Evolutionary conservation across 53 echinoderm and acorn worm genomes (phyloP).

Genomic region (Arbacia lixula): DNA sequence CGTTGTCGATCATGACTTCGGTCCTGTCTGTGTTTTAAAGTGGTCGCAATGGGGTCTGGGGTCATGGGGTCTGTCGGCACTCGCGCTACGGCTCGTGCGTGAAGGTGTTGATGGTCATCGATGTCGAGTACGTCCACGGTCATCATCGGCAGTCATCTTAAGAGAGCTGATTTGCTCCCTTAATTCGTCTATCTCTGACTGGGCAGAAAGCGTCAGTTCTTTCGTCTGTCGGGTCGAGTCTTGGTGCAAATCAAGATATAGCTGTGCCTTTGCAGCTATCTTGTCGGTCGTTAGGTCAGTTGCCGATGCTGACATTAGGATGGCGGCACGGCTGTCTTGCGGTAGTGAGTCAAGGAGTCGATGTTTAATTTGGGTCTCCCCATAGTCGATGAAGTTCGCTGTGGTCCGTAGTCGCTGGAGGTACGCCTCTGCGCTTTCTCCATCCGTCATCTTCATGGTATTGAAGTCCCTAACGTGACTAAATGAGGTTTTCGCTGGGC

Average conservation of each 20-base stretch:
- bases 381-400: slow-evolving; percentile 34
- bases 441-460: slow-evolving; percentile 20
- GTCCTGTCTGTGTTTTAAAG: no score
- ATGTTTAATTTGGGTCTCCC: slow-evolving; percentile 45
- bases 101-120: no score
- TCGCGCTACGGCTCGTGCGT: no score
- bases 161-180: no score
- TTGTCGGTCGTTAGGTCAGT: neutral
- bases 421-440: slow-evolving; percentile 48
- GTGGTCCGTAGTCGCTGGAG: slow-evolving; percentile 9
- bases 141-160: no score
- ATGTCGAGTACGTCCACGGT: no score
- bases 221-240: slow-evolving; percentile 11
- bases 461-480: slow-evolving; percentile 25
- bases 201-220: slow-evolving; percentile 14
- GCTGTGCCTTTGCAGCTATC: slow-evolving; percentile 20
- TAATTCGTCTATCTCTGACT: neutral
- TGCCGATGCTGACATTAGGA: slow-evolving; percentile 47
- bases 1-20: no score
- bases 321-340: slow-evolving; percentile 55
- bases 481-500: slow-evolving; percentile 17
- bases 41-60: no score
- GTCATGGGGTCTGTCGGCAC: no score
- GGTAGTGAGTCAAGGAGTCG: slow-evolving; percentile 26
- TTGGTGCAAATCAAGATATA: neutral